Evolutionary conservation across 2,888 invertebrate species (phyloP).

Genomic region (Anaspis maculata): DNA sequence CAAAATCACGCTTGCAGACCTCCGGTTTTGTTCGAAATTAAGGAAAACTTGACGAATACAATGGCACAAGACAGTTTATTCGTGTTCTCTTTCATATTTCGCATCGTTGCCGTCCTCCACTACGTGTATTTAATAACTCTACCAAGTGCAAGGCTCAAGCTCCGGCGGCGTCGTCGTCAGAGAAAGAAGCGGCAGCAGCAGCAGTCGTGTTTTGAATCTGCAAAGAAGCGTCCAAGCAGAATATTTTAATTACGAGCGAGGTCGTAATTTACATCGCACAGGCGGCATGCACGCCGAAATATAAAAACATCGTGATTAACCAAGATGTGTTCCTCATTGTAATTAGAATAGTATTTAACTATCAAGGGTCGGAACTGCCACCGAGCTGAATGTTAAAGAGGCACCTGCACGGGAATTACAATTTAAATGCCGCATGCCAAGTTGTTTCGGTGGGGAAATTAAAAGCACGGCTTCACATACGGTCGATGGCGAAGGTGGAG

Average conservation of each 20-base stretch:
- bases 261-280: conserved; percentile 21
- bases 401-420: no score
- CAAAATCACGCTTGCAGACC: no score
- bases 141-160: conserved; percentile 15
- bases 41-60: no score
- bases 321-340: conserved; percentile 8
- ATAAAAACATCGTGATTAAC: conserved; percentile 17
- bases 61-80: conserved; percentile 9
- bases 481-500: no score
- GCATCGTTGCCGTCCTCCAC: conserved; percentile 9
- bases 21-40: no score
- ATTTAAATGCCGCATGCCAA: no score
- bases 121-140: conserved; percentile 13
- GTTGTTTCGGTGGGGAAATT: no score
- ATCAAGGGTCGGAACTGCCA: no score
- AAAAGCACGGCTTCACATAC: no score
- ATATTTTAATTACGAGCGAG: conserved; percentile 33
- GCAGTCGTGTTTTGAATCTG: conserved; percentile 19
- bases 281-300: no score
- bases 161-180: no score
- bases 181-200: conserved; percentile 16
- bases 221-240: conserved; percentile 29
- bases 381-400: no score
- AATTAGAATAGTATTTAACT: conserved; percentile 8
- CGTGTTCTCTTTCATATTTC: conserved; percentile 13